Conservation (phyloP, 2,888 invertebrate species). For the Drosophila engyochracea region DNA sequence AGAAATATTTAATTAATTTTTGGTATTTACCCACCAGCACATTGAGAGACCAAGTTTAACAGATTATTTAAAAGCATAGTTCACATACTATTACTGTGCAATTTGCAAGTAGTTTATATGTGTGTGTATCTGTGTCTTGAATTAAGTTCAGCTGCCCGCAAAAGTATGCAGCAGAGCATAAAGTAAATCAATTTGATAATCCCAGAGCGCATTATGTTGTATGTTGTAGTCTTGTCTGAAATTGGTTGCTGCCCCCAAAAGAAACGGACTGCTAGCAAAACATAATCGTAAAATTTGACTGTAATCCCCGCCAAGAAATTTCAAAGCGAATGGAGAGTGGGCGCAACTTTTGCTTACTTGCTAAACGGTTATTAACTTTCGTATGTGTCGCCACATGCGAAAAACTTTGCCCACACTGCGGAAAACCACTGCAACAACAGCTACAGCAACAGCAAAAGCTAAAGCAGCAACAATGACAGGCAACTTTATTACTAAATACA, state of each 20-base stretch:
- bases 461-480: slow-evolving; percentile 52
- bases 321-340: background rate
- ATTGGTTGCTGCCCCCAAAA: slow-evolving; percentile 2
- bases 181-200: slow-evolving; percentile 65
- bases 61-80: background rate
- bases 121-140: background rate
- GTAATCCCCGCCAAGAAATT: slow-evolving; percentile 54
- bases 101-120: background rate
- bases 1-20: background rate
- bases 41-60: background rate
- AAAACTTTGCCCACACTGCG: slow-evolving; percentile 3
- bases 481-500: slow-evolving; percentile 75
- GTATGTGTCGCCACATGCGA: slow-evolving; percentile 60
- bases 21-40: background rate
- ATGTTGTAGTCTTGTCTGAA: background rate
- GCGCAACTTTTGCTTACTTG: slow-evolving; percentile 56
- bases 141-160: slow-evolving; percentile 8
- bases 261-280: slow-evolving; percentile 53
- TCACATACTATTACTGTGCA: slow-evolving; percentile 1
- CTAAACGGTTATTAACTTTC: slow-evolving; percentile 79
- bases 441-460: slow-evolving; percentile 16
- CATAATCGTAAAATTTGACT: slow-evolving; percentile 60
- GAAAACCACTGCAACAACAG: background rate
- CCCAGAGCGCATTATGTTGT: slow-evolving; percentile 34
- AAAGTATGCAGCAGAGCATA: slow-evolving; percentile 34